These are phyloP conservation scores for Nothobranchius furzeri DNA, from an alignment of 2,113 vertebrate species.

Conservation along the genomic window DNA sequence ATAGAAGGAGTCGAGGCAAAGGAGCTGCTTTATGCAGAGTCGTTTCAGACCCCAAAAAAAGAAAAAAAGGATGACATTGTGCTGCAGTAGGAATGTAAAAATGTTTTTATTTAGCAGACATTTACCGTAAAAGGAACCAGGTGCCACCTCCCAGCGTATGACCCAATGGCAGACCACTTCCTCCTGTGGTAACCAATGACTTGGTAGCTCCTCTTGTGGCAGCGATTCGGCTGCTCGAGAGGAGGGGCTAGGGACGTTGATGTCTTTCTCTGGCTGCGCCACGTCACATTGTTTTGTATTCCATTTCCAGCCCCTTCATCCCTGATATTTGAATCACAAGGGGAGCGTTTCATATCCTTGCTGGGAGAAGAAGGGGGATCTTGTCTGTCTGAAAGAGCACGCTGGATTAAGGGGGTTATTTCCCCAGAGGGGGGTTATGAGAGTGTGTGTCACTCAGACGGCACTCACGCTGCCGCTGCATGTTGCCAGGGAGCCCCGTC, in stretches of 20 bases:
- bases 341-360: conserved; percentile 88
- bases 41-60: conserved; percentile 6
- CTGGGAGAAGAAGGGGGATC: conserved; percentile 84
- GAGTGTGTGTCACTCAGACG: conserved; percentile 79
- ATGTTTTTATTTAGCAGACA: background rate
- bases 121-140: conserved; percentile 16
- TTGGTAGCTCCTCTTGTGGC: conserved; percentile 31
- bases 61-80: background rate
- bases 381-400: conserved; percentile 90
- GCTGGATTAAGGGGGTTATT: conserved; percentile 95
- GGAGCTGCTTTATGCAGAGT: conserved; percentile 1
- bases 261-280: conserved; percentile 66
- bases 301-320: conserved; percentile 67
- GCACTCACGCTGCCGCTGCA: conserved; percentile 63
- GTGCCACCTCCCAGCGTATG: conserved; percentile 57
- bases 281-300: conserved; percentile 73
- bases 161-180: conserved; percentile 65
- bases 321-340: conserved; percentile 81
- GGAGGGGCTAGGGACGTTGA: conserved; percentile 59
- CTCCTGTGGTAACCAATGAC: conserved; percentile 61
- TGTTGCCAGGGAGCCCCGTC: conserved; percentile 66
- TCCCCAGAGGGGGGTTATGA: conserved; percentile 86
- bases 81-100: conserved; percentile 7
- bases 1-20: conserved; percentile 22
- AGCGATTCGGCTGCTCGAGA: conserved; percentile 57